phyloP scores from a whole-genome alignment of 2,113 vertebrate genomes.

The Lethenteron reissneri region DNA sequence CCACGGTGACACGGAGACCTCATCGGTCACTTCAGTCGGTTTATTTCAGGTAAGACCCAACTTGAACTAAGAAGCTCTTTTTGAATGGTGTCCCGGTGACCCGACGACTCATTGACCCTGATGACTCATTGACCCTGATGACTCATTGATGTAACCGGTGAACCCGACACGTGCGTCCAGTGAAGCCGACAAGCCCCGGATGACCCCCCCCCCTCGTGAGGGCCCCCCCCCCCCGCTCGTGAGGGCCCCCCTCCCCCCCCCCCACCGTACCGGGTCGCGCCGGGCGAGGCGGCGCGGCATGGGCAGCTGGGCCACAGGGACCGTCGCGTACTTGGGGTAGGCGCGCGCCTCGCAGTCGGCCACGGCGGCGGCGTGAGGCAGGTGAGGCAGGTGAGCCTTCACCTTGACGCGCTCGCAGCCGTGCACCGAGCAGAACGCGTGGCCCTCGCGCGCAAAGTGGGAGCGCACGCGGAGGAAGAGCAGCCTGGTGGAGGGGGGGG shows the following conservation, averaged over 20 bases:
- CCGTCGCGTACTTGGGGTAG: constrained; percentile 51
- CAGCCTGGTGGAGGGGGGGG: constrained; percentile 25
- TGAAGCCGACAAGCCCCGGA: neutral
- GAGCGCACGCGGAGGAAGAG: constrained; percentile 67
- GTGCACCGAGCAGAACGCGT: constrained; percentile 66
- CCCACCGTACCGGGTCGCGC: constrained; percentile 36
- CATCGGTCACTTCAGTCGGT: too few species aligned
- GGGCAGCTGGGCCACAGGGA: constrained; percentile 49
- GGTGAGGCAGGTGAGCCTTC: constrained; percentile 40
- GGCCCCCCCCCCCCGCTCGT: neutral
- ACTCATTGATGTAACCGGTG: neutral
- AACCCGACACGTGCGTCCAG: neutral
- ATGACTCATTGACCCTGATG: neutral
- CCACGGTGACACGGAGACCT: too few species aligned
- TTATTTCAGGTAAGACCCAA: too few species aligned
- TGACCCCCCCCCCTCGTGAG: neutral
- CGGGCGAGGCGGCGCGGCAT: constrained; percentile 51
- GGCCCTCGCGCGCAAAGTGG: constrained; percentile 47
- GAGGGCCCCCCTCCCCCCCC: neutral
- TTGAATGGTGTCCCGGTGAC: too few species aligned
- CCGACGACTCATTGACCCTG: too few species aligned
- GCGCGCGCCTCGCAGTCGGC: constrained; percentile 39
- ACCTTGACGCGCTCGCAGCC: constrained; percentile 79
- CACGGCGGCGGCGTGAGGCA: constrained; percentile 31
- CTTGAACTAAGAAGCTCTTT: too few species aligned